A percentile compares a stretch with the other conserved stretches of the same genome.
Conservation (phyloP, 1,140 invertebrate species). For the Cydia pomonella region DNA sequence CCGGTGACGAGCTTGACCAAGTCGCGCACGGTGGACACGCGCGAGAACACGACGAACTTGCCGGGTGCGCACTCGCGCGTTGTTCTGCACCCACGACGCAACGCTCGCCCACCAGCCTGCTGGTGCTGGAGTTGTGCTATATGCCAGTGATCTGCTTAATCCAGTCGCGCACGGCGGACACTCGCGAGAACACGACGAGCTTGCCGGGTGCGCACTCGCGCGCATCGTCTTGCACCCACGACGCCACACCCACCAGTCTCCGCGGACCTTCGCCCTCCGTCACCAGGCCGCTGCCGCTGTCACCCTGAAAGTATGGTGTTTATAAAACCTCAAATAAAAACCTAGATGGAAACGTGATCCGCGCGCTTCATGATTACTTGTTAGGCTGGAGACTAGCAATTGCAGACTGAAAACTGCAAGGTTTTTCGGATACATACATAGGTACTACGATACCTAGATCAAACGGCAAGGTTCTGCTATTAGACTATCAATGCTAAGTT, state of each 20-base stretch:
- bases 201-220: conserved; percentile 8
- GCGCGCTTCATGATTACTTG: too few species aligned
- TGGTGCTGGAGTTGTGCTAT: not conserved
- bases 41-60: conserved; percentile 21
- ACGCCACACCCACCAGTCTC: conserved; percentile 33
- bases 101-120: conserved; percentile 29
- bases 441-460: too few species aligned
- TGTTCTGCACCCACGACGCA: conserved; percentile 34
- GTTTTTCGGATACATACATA: too few species aligned
- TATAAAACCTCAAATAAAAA: too few species aligned
- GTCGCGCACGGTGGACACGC: conserved; percentile 28
- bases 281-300: conserved; percentile 37
- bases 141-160: conserved; percentile 33
- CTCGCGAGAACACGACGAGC: conserved; percentile 24
- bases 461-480: too few species aligned
- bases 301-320: not conserved
- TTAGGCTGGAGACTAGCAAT: too few species aligned
- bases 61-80: conserved; percentile 21
- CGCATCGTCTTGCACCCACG: conserved; percentile 35
- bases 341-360: too few species aligned
- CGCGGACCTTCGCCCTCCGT: conserved; percentile 12
- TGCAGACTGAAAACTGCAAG: too few species aligned
- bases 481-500: too few species aligned
- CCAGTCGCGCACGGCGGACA: conserved; percentile 33
- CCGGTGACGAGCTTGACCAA: conserved; percentile 34